phyloP scores from a whole-genome alignment of 2,113 vertebrate species.

The Dipodomys stephensi region DNA sequence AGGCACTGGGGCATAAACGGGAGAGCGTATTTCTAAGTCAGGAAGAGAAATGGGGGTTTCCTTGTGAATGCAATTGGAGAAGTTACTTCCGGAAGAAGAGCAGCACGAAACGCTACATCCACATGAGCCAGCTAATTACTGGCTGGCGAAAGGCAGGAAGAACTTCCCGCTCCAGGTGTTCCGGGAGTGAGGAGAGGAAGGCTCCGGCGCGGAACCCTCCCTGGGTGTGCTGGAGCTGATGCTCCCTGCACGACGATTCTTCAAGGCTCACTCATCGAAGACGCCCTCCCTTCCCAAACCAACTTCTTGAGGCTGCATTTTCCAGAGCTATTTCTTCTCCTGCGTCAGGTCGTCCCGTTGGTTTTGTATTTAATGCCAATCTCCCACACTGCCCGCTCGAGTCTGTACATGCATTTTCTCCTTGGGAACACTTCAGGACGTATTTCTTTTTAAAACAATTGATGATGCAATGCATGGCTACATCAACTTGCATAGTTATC shows the following conservation, averaged over 20 bases:
- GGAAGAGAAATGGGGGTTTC: too few relatives aligned
- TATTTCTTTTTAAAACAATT: not conserved
- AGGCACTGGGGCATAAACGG: not conserved
- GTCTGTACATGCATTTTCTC: not conserved
- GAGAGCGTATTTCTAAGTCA: not conserved
- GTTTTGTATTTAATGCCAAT: not conserved
- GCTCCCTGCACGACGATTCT: not conserved
- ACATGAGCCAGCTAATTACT: not conserved
- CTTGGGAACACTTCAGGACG: not conserved
- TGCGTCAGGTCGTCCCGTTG: slow-evolving; percentile 36
- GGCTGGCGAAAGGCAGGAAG: not conserved
- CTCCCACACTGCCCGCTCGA: not conserved
- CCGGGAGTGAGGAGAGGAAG: not conserved
- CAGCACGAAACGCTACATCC: not conserved
- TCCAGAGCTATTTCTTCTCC: not conserved
- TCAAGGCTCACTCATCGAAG: not conserved
- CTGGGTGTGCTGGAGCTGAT: not conserved
- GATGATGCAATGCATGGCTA: not conserved
- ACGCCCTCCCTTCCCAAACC: not conserved
- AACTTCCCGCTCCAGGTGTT: not conserved
- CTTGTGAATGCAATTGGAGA: not conserved
- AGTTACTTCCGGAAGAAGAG: not conserved
- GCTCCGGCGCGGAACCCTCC: too few relatives aligned
- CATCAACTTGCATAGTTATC: not conserved
- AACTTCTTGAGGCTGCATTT: not conserved